Evolutionary conservation across 2,888 invertebrate species (phyloP).

Genomic region (Lepidochitona cinerea): DNA sequence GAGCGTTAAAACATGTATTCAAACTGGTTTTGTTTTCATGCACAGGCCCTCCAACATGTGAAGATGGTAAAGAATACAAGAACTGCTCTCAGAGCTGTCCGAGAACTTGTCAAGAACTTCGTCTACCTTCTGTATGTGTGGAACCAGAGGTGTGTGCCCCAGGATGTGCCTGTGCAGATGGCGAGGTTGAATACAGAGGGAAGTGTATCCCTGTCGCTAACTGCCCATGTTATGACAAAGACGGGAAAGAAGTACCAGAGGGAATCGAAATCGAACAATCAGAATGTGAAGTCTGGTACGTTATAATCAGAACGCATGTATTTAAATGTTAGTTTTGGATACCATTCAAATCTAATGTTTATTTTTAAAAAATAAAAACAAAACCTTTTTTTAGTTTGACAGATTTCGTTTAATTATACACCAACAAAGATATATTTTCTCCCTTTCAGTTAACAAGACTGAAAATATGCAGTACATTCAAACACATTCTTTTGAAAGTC

Average conservation of each 20-base stretch:
- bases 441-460: no score
- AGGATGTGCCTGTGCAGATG: constrained; percentile 14
- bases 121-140: constrained; percentile 5
- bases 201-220: constrained; percentile 1
- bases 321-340: no score
- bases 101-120: constrained; percentile 4
- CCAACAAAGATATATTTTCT: no score
- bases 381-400: no score
- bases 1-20: no score
- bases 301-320: background rate
- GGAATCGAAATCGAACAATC: background rate
- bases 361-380: no score
- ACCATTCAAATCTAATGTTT: no score
- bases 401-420: no score
- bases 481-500: no score
- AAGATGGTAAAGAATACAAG: background rate
- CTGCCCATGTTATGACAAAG: constrained; percentile 6
- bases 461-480: no score
- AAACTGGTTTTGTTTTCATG: no score
- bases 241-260: background rate
- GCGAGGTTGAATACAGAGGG: constrained; percentile 3
- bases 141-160: constrained; percentile 4
- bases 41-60: constrained; percentile 6
- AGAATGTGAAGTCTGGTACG: constrained; percentile 12
- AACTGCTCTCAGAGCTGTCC: constrained; percentile 7